Percentiles rank a stretch among this genome's conserved stretches.
These are phyloP conservation scores for Drosophila aldrichi DNA, from an alignment of 2,888 invertebrate species.

Conservation along the genomic window DNA sequence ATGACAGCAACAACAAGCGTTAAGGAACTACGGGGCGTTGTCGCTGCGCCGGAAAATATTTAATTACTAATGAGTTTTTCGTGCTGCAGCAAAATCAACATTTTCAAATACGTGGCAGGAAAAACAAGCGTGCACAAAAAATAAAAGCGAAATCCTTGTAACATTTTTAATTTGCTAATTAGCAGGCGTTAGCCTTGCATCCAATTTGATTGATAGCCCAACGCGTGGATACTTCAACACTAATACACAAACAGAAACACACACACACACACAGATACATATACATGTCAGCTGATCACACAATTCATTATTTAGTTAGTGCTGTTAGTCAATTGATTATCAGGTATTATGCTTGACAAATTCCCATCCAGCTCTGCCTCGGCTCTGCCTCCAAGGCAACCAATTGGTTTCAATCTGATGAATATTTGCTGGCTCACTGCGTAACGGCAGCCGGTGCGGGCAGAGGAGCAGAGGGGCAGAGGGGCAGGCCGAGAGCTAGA, in stretches of 20 bases:
- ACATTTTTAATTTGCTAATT: slow-evolving; percentile 78
- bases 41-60: slow-evolving; percentile 73
- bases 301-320: slow-evolving; percentile 68
- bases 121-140: slow-evolving; percentile 9
- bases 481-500: not conserved
- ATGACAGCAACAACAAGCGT: slow-evolving; percentile 39
- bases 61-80: slow-evolving; percentile 80
- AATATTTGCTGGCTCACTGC: slow-evolving; percentile 53
- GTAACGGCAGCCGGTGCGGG: not conserved
- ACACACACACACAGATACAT: not conserved
- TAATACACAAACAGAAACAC: not conserved
- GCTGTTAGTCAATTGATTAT: slow-evolving; percentile 76
- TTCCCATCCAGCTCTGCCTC: slow-evolving; percentile 28
- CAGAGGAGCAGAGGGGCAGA: not conserved
- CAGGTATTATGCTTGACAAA: slow-evolving; percentile 71
- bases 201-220: slow-evolving; percentile 67
- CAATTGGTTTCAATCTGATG: slow-evolving; percentile 44
- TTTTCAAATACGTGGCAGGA: slow-evolving; percentile 61
- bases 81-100: slow-evolving; percentile 63
- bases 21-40: slow-evolving; percentile 76
- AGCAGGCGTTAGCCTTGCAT: slow-evolving; percentile 48
- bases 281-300: slow-evolving; percentile 7
- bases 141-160: slow-evolving; percentile 41
- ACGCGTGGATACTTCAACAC: not conserved
- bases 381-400: slow-evolving; percentile 32